Evolutionary conservation across 1,140 invertebrate species (phyloP), one percentile per base, ranked within the genome.

Genomic region (Chionoecetes opilio): DNA sequence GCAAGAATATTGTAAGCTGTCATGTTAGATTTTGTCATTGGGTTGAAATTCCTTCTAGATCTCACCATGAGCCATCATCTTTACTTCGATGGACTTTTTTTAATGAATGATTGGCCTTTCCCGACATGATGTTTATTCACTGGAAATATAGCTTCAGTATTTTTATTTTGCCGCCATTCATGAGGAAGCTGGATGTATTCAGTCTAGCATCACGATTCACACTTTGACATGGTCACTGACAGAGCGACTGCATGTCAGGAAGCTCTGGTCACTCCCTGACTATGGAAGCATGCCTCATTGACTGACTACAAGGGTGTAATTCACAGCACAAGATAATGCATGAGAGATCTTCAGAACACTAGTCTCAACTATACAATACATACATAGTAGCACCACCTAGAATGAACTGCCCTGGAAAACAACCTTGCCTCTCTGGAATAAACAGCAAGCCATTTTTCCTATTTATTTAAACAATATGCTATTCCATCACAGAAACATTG

Each of bases 401-500:
- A n/a, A 75, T 75, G 63, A 75, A 26, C 63, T 75, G 63, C 11
- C 63, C 63, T n/a, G 63, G 63, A 21, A 75, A 75, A 46, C n/a
- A 46, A n/a, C 21, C 63, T 75, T 75, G 63, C 63, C 21, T 75
- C n/a, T 75, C 21, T 86, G 85, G 11, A 17, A 86, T 46, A 93
- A 86, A 38, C 31, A 84, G 84, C 35, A 92, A 35, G 85, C 29
- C 85, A 86, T 93, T 94, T 91, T 29, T 91, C 75, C 63, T 94
- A 53, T 94, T 95, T 95, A 95, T 95, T 95, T 95, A 95, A 95
- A 95, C 94, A 95, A 95, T 94, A 94, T 91, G 89, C 92, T 85
- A 95, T 95, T 95, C 94, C 94, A 95, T 95, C 94, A 95, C 94
- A 95, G 94, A 95, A 95, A 95, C 94, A 95, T 95, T 95, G 94